These are phyloP conservation scores for Trissonchulus sp. DNA, from an alignment of 2,888 invertebrate genomes.

Conservation along the genomic window DNA sequence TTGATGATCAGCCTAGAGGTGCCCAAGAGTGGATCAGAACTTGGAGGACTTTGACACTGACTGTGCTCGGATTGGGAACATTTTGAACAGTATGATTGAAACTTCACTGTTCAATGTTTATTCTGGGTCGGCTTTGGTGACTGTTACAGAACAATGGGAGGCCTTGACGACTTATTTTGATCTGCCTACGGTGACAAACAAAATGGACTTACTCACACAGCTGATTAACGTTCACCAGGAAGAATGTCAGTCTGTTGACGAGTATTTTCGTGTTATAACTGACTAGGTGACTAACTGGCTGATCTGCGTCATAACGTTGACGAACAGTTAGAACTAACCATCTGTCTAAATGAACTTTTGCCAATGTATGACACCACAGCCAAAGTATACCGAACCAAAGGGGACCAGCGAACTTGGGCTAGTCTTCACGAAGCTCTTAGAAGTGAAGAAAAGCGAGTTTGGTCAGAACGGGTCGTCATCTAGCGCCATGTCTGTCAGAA, in stretches of 20 bases:
- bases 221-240: neutral
- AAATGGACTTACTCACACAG: neutral
- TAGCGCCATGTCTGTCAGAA: neutral
- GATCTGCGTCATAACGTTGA: neutral
- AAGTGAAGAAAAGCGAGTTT: neutral
- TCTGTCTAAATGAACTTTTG: neutral
- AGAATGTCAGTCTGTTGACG: neutral
- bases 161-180: neutral
- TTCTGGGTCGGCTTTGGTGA: neutral
- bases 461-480: neutral
- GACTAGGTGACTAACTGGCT: neutral
- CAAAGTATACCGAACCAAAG: neutral
- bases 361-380: neutral
- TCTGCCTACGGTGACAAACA: neutral
- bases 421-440: neutral
- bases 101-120: neutral
- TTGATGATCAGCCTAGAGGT: neutral
- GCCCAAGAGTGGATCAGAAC: neutral
- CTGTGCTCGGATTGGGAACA: neutral
- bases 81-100: neutral
- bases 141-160: neutral
- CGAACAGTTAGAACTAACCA: neutral
- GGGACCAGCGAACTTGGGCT: neutral
- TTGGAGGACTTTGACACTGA: neutral
- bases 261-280: neutral